Conservation (phyloP, 2,797 vertebrate genomes). For the Falco novaeseelandiae region DNA sequence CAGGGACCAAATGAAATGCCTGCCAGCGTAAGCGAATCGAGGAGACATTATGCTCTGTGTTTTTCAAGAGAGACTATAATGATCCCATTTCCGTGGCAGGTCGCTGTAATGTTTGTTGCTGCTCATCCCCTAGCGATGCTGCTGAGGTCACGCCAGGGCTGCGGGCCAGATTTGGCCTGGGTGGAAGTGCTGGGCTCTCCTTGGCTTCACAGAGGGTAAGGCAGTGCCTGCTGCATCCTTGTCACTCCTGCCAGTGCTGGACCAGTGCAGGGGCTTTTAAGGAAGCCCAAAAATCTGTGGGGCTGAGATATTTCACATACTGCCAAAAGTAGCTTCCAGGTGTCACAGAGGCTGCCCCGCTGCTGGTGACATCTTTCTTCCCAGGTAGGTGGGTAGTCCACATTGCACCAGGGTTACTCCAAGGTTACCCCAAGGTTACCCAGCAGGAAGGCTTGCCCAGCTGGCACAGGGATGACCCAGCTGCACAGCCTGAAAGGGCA, state of each 20-base stretch:
- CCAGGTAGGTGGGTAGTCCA: not conserved
- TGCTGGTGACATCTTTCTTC: not conserved
- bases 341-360: not conserved
- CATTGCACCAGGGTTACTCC: not conserved
- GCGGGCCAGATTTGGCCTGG: not conserved
- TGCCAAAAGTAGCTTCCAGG: not conserved
- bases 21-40: not conserved
- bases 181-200: not conserved
- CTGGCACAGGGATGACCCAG: not conserved
- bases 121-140: not conserved
- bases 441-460: rapidly evolving
- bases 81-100: not conserved
- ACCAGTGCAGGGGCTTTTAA: not conserved
- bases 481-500: not conserved
- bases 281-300: not conserved
- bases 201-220: not conserved
- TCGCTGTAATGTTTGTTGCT: not conserved
- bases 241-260: not conserved
- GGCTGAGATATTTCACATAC: not conserved
- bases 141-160: not conserved
- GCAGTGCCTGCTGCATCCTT: not conserved
- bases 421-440: not conserved
- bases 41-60: not conserved
- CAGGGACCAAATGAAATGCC: not conserved
- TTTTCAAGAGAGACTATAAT: not conserved